Percentiles rank a stretch among this genome's conserved stretches.
These are phyloP conservation scores for Solenopsis fugax DNA, from an alignment of 1,140 invertebrate genomes.

Conservation along the genomic window DNA sequence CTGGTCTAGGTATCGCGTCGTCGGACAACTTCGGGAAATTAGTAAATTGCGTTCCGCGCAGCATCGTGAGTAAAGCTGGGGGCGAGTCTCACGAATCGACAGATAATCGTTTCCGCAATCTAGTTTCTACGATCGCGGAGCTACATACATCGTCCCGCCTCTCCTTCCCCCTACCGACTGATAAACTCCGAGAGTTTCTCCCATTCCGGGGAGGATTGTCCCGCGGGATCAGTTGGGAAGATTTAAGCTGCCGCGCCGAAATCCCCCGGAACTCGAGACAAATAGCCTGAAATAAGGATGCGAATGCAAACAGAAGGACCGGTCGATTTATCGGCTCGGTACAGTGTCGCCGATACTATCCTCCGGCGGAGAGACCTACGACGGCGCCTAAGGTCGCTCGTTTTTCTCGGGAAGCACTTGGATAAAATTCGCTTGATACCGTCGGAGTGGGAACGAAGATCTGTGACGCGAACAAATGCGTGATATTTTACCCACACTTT, in stretches of 20 bases:
- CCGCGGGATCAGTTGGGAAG: slow-evolving; percentile 64
- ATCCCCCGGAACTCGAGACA: slow-evolving; percentile 65
- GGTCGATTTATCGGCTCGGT: slow-evolving; percentile 67
- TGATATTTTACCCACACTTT: slow-evolving; percentile 46
- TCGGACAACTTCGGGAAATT: slow-evolving; percentile 47
- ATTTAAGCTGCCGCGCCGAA: slow-evolving; percentile 59
- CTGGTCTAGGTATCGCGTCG: background rate
- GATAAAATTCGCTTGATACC: slow-evolving; percentile 45
- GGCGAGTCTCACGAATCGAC: slow-evolving; percentile 57
- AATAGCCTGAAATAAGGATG: slow-evolving; percentile 73
- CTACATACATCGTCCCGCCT: slow-evolving; percentile 35
- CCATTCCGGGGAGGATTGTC: slow-evolving; percentile 53
- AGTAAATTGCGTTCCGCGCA: slow-evolving; percentile 53
- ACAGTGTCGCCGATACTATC: slow-evolving; percentile 36
- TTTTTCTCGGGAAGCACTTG: slow-evolving; percentile 58
- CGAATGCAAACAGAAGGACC: slow-evolving; percentile 68
- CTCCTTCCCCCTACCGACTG: slow-evolving; percentile 5
- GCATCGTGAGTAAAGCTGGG: slow-evolving; percentile 10
- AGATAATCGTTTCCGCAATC: slow-evolving; percentile 65
- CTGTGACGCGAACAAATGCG: slow-evolving; percentile 16
- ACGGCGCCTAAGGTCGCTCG: slow-evolving; percentile 26
- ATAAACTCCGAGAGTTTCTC: slow-evolving; percentile 57
- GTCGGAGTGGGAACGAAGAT: background rate
- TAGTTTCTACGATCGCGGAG: slow-evolving; percentile 66
- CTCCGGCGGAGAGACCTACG: background rate